Base-by-base conservation (phyloP, 1,140 invertebrate species). In the Dreissena rostriformis region DNA sequence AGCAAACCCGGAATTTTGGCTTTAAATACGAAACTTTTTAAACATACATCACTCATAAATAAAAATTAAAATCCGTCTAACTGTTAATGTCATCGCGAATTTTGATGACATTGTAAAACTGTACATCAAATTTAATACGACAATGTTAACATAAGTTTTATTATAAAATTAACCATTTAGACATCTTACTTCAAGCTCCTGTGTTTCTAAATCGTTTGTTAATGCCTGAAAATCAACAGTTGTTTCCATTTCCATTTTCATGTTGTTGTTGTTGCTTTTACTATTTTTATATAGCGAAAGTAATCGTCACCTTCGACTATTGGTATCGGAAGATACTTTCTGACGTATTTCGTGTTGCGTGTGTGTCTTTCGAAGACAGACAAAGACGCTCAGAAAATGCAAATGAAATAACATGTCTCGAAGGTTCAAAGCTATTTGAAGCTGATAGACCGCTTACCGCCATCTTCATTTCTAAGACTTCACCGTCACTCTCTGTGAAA, bases 161-260 rank as follows among this genome's bases (percentile, higher is more conserved):
- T 55, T 57, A 24, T 22, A 75, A 12, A 55, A 15, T 24, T 51
- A 26, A 17, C 15, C 2, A 72, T 15, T 17, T 12, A 29, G 19
- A 22, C 22, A 68, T 28, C 19, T 26, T 71, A 80, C 79, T 68
- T 81, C 79, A 10, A 81, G 61, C 65, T 81, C 79, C 24, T 81
- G 79, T 49, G 14, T 67, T 57, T 81, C 79, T 65, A 81, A 65
- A 65, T 81, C 79, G 55, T 51, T 72, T 11, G 53, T 70, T 22
- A 81, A 8, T 22, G 57, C 70, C 2, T 15, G 19, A 72, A 28
- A 81, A 73, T 81, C 70, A 52, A 55, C 57, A 53, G 28, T 52
- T 80, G 52, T 49, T 73, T 81, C 79, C n/a, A 57, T 66, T 73
- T 81, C 79, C 79, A 81, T 81, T 73, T 71, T 71, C 57, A 61